Evolutionary conservation across 2,888 invertebrate genomes (phyloP), one percentile per base, ranked within the genome.

Genomic region (Rhamphomyia laevipes): DNA sequence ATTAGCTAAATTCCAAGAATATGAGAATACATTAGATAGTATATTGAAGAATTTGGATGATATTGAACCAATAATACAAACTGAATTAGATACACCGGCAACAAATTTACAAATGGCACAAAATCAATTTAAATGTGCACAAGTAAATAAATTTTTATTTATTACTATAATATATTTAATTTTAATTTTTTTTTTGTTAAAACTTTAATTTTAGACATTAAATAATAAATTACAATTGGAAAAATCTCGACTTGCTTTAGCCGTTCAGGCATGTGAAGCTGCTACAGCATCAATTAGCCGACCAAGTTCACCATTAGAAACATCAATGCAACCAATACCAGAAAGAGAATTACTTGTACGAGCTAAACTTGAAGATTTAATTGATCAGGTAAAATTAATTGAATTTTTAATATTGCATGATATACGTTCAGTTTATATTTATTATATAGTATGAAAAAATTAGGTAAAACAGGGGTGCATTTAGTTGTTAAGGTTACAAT

Each of bases 241-340:
- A 70, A 93, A 92, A 73, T 78, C 84, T 2, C 79, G 91, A 1
- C 74, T 95, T 3, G 86, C 87, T 0, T 75, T 85, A 0, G 92
- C 94, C 0, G 87, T 92, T 1, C 92, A 93, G 58, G 91, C 91
- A 1, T 95, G 94, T 64, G 91, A 92, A 61, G 91, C 91, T 3
- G 92, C 92, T 0, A 88, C 91, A 0, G 89, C 92, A 2, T 90
- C 89, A 1, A 86, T 93, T 21, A 92, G 92, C 47, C 76, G 92
- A 5, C 92, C 93, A 0, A 86, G 89, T 35, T 91, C 91, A 48
- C 92, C 92, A 1, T 80, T 90, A 47, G 92, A 93, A 67, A 80
- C 84, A 1, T 82, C 88, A 13, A 84, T 89, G 43, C 82, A 89
- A 53, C 87, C 89, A 15, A 81, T 91, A 55, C 91, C 92, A 11